Percentiles rank a stretch among this genome's conserved stretches.
These are phyloP conservation scores for Lophotis ruficrista DNA, from an alignment of 2,113 vertebrate genomes.

Conservation along the genomic window DNA sequence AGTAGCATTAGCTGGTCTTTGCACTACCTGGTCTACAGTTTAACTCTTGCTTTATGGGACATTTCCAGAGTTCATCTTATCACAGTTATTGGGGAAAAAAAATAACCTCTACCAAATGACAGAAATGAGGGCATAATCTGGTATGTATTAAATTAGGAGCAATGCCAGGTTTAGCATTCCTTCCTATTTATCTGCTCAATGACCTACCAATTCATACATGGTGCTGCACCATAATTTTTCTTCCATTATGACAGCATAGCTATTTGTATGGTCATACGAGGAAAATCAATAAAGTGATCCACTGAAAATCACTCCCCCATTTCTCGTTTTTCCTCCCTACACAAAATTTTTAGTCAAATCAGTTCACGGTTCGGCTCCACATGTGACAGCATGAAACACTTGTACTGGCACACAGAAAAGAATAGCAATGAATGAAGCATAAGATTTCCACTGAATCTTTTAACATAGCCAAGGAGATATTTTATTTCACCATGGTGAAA, in stretches of 20 bases:
- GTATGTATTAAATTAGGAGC: not conserved
- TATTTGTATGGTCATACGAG: not conserved
- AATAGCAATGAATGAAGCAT: not conserved
- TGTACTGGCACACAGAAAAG: not conserved
- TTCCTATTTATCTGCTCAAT: not conserved
- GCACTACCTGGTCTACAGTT: not conserved
- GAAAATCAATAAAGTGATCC: not conserved
- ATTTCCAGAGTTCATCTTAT: not conserved
- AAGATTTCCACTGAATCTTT: not conserved
- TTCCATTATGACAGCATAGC: not conserved
- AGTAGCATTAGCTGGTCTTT: not conserved
- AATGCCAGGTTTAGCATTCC: not conserved
- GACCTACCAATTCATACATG: not conserved
- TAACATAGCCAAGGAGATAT: not conserved
- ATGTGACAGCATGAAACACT: not conserved
- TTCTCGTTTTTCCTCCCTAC: not conserved
- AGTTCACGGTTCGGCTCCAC: not conserved
- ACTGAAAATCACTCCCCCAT: not conserved
- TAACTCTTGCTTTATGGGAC: not conserved
- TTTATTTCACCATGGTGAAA: not conserved
- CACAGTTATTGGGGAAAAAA: not conserved
- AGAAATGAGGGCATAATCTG: not conserved
- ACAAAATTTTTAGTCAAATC: not conserved
- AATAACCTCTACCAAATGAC: not conserved
- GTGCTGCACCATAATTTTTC: not conserved